Evolutionary conservation across 2,113 vertebrate species (phyloP), one percentile per base, ranked within the genome.

Genomic region (Syngnathoides biaculeatus): DNA sequence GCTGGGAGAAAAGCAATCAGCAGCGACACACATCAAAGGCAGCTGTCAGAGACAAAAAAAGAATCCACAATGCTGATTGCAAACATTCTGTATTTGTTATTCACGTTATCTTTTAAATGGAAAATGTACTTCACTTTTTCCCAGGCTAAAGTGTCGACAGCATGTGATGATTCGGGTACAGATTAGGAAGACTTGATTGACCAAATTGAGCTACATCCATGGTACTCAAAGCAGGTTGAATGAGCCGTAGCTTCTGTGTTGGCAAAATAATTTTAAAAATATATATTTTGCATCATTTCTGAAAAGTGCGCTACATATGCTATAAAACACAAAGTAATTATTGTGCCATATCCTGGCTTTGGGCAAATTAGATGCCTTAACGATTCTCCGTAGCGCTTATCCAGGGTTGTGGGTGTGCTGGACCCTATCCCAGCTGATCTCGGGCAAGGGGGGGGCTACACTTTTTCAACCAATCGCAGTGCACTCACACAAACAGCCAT

Each of bases 1-100:
- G 60, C 60, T 62, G 60, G 4, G 39, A 62, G 60, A 15, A 43
- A 43, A 26, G 60, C 60, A 62, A 62, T 62, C 60, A 62, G 22
- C 39, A 15, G 40, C 22, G 60, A 43, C 60, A 43, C 60, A 26
- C n/a, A 57, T 57, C 55, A 43, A 62, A 62, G 60, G 60, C 60
- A 62, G 40, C 39, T 62, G 60, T 62, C 40, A 59, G 30, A 11
- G 11, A 10, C 9, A n/a, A 8, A 57, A 40, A 24, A 42, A 42
- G 42, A 43, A 43, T 22, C 3, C 40, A 24, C 40, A 62, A 62
- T 17, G 39, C 60, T 62, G 60, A 62, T 62, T 62, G 40, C 39
- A 62, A 57, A 62, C 39, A 62, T 43, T 62, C 22, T 26, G 60
- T n/a, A 26, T 62, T 62, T 43, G 40, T n/a, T 62, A 22, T 43